phyloP scores from a whole-genome alignment of 1,140 invertebrate genomes.

The Cylas formicarius region DNA sequence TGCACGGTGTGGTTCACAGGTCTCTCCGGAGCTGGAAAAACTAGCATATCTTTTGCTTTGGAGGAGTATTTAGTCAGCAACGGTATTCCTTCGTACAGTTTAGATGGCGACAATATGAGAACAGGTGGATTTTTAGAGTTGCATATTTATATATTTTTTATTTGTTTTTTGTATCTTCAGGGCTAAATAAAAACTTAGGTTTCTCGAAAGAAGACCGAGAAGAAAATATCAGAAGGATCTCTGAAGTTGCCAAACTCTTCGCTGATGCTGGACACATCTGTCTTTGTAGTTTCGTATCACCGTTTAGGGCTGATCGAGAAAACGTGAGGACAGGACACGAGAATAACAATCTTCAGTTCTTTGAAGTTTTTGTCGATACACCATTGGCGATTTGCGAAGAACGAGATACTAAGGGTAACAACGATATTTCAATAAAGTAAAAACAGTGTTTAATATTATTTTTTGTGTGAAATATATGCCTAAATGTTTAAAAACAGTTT shows the following conservation, averaged over 20 bases:
- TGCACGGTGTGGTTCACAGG: slow-evolving; percentile 99
- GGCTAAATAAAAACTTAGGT: slow-evolving; percentile 92
- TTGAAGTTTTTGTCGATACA: slow-evolving; percentile 95
- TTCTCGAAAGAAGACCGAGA: slow-evolving; percentile 92
- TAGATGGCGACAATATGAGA: slow-evolving; percentile 97
- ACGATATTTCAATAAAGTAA: no score
- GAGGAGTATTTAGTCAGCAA: slow-evolving; percentile 83
- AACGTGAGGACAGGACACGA: slow-evolving; percentile 83
- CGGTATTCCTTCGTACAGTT: slow-evolving; percentile 87
- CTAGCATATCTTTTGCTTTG: slow-evolving; percentile 93
- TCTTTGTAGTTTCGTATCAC: slow-evolving; percentile 96
- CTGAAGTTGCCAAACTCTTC: slow-evolving; percentile 90
- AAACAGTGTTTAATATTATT: no score
- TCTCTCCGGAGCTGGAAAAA: slow-evolving; percentile 95
- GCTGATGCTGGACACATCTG: slow-evolving; percentile 95
- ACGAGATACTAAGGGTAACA: slow-evolving; percentile 78
- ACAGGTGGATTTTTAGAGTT: slow-evolving; percentile 12
- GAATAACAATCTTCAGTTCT: slow-evolving; percentile 79
- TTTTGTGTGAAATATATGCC: no score
- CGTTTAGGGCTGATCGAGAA: slow-evolving; percentile 85
- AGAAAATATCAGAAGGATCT: slow-evolving; percentile 95
- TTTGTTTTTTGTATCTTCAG: no score
- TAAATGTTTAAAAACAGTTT: no score
- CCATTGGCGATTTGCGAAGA: slow-evolving; percentile 90
- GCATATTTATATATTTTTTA: slow-evolving; percentile 5